Evolutionary conservation across 2,113 vertebrate species (phyloP).

Genomic region (Lepus timidus): DNA sequence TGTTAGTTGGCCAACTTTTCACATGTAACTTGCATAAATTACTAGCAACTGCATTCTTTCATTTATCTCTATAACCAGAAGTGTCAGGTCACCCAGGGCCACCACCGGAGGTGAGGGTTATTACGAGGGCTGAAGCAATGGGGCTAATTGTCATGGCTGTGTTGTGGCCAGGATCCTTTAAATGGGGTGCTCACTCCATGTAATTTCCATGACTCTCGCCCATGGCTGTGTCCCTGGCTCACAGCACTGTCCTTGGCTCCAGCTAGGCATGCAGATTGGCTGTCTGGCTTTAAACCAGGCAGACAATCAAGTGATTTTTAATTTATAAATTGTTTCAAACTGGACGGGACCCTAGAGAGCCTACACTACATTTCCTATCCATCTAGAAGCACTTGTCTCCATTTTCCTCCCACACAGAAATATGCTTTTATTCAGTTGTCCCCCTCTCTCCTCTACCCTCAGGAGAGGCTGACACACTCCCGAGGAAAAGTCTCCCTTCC

Average conservation of each 20-base stretch:
- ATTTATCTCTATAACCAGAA: not conserved
- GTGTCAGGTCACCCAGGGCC: not conserved
- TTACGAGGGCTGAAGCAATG: not conserved
- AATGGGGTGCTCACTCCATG: not conserved
- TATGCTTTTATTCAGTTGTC: not conserved
- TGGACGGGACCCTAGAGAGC: not conserved
- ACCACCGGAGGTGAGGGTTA: not conserved
- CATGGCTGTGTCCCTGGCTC: not conserved
- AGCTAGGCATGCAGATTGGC: not conserved
- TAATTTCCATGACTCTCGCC: not conserved
- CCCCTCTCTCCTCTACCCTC: not conserved
- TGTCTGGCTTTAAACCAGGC: constrained; percentile 9
- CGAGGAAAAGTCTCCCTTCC: not conserved
- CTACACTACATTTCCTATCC: not conserved
- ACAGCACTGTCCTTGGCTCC: not conserved
- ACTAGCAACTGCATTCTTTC: not conserved
- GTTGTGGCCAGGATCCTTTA: not conserved
- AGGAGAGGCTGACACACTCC: not conserved
- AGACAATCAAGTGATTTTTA: constrained; percentile 1
- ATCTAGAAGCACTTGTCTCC: not conserved
- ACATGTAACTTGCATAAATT: constrained; percentile 16
- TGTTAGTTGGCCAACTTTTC: not conserved
- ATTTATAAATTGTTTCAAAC: not conserved
- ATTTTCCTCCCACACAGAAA: not conserved
- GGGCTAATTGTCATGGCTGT: no score